These are phyloP conservation scores for Conops quadrifasciatus DNA, from an alignment of 2,888 invertebrate genomes.

Conservation along the genomic window DNA sequence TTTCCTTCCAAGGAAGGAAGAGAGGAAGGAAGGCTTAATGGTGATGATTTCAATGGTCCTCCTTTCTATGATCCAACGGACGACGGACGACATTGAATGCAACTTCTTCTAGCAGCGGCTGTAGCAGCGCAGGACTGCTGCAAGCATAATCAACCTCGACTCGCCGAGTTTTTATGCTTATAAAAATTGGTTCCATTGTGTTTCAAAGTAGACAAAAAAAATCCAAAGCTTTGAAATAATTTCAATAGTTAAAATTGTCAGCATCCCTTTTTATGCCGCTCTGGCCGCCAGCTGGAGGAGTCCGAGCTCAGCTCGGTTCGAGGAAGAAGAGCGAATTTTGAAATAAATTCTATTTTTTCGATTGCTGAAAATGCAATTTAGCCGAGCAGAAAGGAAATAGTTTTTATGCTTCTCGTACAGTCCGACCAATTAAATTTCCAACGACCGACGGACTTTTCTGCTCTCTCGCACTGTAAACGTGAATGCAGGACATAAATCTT, in stretches of 20 bases:
- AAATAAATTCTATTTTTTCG: not conserved
- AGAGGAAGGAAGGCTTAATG: too few species aligned
- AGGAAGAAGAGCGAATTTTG: not conserved
- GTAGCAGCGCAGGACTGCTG: not conserved
- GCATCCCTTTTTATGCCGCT: not conserved
- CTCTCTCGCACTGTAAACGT: not conserved
- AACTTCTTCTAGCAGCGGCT: conserved; percentile 4
- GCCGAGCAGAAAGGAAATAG: not conserved
- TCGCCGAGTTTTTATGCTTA: not conserved
- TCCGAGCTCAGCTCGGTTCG: too few species aligned
- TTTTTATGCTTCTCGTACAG: not conserved
- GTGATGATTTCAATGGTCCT: too few species aligned
- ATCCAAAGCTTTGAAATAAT: not conserved
- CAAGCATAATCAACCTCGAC: not conserved
- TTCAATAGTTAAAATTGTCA: not conserved
- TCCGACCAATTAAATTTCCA: conserved; percentile 25
- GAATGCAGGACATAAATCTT: conserved; percentile 29
- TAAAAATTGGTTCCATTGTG: conserved; percentile 3
- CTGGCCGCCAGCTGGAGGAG: not conserved
- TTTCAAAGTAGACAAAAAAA: conserved; percentile 1
- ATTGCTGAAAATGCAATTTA: not conserved
- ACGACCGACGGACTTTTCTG: not conserved
- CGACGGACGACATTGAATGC: too few species aligned
- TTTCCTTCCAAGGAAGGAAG: too few species aligned
- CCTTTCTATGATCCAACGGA: too few species aligned